Evolutionary conservation across 2,888 invertebrate species (phyloP).

Genomic region (Drosophila siamana): DNA sequence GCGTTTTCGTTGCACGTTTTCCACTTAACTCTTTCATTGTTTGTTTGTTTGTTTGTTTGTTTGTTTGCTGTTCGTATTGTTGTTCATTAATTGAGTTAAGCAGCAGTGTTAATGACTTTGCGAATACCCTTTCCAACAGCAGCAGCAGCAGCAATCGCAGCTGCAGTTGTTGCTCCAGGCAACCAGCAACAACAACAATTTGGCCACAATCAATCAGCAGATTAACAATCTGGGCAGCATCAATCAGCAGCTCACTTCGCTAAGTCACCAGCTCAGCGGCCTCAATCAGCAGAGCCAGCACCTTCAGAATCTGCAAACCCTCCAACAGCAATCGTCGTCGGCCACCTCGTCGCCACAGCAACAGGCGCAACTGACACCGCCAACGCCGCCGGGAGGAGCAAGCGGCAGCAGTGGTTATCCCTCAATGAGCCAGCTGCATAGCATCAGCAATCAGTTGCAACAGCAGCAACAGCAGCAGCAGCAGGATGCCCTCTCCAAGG

Average conservation of each 20-base stretch:
- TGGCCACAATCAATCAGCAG: conserved; percentile 85
- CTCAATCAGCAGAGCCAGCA: conserved; percentile 85
- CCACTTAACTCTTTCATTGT: conserved; percentile 6
- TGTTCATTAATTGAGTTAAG: conserved; percentile 39
- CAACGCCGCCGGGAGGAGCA: conserved; percentile 77
- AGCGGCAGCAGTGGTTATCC: conserved; percentile 83
- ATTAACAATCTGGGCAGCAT: conserved; percentile 85
- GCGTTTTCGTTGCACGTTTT: conserved; percentile 61
- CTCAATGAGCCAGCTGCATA: conserved; percentile 83
- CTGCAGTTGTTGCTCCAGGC: conserved; percentile 84
- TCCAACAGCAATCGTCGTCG: conserved; percentile 76
- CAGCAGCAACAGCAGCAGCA: conserved; percentile 81
- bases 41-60: conserved; percentile 25
- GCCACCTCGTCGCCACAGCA: conserved; percentile 78
- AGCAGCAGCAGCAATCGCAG: conserved; percentile 76
- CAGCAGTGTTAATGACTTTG: conserved; percentile 53
- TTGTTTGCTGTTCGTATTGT: conserved; percentile 43
- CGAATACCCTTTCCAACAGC: conserved; percentile 38
- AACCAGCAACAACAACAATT: conserved; percentile 84
- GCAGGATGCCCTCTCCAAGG: conserved; percentile 84
- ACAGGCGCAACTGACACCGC: conserved; percentile 70
- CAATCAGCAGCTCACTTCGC: conserved; percentile 84
- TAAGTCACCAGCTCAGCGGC: conserved; percentile 85
- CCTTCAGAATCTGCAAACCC: conserved; percentile 83
- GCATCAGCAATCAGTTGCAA: conserved; percentile 82